Evolutionary conservation across 1,140 invertebrate genomes (phyloP).

Genomic region (Drosophila auraria): DNA sequence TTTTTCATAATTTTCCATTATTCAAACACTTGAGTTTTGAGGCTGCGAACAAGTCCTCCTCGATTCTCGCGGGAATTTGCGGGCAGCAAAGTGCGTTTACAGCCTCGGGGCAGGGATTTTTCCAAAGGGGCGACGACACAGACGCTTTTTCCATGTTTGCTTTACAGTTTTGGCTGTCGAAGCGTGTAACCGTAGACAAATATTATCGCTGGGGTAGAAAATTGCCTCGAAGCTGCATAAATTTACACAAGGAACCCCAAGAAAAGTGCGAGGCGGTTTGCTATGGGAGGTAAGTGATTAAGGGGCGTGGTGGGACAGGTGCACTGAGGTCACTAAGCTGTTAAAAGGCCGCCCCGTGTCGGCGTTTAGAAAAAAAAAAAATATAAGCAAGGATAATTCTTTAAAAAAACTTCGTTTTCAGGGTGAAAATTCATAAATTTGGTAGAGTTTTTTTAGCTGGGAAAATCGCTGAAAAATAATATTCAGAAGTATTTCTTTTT

Average conservation of each 20-base stretch:
- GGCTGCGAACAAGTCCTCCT: constrained; percentile 33
- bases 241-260: constrained; percentile 72
- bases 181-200: constrained; percentile 82
- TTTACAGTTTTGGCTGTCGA: constrained; percentile 84
- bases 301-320: constrained; percentile 48
- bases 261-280: not conserved
- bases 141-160: constrained; percentile 67
- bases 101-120: constrained; percentile 27
- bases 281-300: constrained; percentile 4
- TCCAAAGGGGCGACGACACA: constrained; percentile 3
- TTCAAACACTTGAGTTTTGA: constrained; percentile 74
- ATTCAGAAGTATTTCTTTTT: not conserved
- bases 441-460: constrained; percentile 8
- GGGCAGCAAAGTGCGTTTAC: constrained; percentile 73
- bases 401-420: constrained; percentile 4
- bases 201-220: constrained; percentile 66
- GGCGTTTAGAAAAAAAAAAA: constrained; percentile 55
- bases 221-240: constrained; percentile 78
- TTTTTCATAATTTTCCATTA: constrained; percentile 84
- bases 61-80: constrained; percentile 69
- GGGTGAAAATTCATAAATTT: constrained; percentile 23
- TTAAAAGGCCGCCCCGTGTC: constrained; percentile 71
- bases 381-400: not conserved
- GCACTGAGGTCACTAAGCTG: constrained; percentile 61
- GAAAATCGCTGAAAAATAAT: constrained; percentile 4